Percentiles rank a stretch among this genome's conserved stretches.
Conservation (phyloP, 2,888 invertebrate species). For the Gandaritis pyraliata region DNA sequence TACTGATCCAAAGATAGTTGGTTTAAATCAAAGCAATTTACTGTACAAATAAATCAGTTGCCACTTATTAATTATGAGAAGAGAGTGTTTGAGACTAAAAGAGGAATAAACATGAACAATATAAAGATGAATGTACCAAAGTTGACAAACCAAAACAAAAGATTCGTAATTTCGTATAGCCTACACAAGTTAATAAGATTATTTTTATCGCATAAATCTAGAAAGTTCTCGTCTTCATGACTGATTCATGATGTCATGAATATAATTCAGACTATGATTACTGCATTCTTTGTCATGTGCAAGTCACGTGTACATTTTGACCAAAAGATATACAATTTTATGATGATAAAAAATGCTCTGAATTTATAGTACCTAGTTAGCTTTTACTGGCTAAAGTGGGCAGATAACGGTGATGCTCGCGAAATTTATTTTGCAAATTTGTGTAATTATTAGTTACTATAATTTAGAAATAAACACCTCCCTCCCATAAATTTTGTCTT, state of each 20-base stretch:
- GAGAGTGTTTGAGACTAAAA: too few relatives aligned
- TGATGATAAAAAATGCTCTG: slow-evolving; percentile 37
- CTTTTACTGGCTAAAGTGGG: slow-evolving; percentile 36
- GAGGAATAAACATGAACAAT: too few relatives aligned
- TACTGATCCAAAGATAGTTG: neutral
- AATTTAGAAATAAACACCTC: neutral
- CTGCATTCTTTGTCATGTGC: slow-evolving; percentile 33
- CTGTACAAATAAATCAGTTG: too few relatives aligned
- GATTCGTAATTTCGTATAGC: too few relatives aligned
- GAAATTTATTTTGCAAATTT: slow-evolving; percentile 31
- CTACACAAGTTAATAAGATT: neutral
- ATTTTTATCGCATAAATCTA: slow-evolving; percentile 13
- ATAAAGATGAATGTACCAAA: too few relatives aligned
- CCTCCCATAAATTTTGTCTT: neutral
- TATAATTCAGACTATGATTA: slow-evolving; percentile 25
- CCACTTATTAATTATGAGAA: too few relatives aligned
- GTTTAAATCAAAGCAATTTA: neutral
- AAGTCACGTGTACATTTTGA: slow-evolving; percentile 38
- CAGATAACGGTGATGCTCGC: slow-evolving; percentile 29
- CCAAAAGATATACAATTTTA: slow-evolving; percentile 35
- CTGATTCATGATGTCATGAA: slow-evolving; percentile 25
- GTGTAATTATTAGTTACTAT: slow-evolving; percentile 1
- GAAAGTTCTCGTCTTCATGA: slow-evolving; percentile 17
- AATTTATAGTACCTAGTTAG: slow-evolving; percentile 44
- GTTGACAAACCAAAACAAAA: too few relatives aligned